Evolutionary conservation across 2,113 vertebrate genomes (phyloP).

Genomic region (Rhodinocichla rosea): DNA sequence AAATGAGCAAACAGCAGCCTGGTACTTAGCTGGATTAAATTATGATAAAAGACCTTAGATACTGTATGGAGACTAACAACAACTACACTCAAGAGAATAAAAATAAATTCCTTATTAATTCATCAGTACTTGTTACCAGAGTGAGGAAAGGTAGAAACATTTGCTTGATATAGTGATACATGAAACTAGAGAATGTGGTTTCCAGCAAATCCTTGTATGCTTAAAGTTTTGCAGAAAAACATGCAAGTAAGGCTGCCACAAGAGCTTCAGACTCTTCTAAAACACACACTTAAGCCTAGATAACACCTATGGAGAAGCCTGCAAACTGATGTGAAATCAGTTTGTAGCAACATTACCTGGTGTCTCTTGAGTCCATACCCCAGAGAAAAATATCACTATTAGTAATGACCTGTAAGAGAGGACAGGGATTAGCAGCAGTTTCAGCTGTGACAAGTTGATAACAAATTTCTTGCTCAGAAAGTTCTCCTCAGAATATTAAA

Average conservation of each 20-base stretch:
- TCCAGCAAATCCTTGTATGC: rapidly evolving
- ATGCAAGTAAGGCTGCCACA: rapidly evolving
- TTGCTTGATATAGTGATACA: rapidly evolving
- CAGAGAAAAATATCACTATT: neutral
- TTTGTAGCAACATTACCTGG: neutral
- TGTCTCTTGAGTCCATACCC: neutral
- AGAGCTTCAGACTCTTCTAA: neutral
- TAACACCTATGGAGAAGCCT: neutral
- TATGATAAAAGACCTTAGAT: neutral
- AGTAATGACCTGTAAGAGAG: slow-evolving; percentile 4
- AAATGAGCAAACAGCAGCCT: neutral
- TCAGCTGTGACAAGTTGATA: neutral
- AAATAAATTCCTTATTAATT: neutral
- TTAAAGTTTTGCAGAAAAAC: neutral
- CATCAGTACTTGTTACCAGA: neutral
- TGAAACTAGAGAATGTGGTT: neutral
- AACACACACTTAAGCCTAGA: neutral
- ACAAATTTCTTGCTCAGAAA: neutral
- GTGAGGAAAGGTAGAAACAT: neutral
- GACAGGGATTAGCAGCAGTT: neutral
- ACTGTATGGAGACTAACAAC: neutral
- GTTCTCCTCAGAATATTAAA: neutral
- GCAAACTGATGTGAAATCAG: rapidly evolving
- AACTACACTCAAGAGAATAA: neutral
- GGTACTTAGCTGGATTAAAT: neutral